Conservation (phyloP, 2,888 invertebrate genomes). For the Sinelater perroti region DNA sequence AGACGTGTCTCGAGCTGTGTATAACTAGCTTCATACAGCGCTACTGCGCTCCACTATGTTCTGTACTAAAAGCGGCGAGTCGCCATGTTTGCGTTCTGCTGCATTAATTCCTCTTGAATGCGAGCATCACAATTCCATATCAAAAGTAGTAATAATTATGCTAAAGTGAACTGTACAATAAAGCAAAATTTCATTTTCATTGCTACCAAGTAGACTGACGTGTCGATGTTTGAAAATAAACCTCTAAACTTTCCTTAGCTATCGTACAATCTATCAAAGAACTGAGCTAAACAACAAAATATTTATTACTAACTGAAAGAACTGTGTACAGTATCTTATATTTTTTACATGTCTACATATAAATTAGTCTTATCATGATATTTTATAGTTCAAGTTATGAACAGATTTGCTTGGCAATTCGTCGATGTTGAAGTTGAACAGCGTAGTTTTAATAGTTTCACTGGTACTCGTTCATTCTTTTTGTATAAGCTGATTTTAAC, state of each 20-base stretch:
- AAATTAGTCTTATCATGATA: constrained; percentile 11
- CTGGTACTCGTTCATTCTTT: too few species aligned
- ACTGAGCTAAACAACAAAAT: constrained; percentile 12
- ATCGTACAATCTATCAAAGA: constrained; percentile 20
- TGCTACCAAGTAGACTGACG: not conserved
- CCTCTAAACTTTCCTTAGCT: constrained; percentile 5
- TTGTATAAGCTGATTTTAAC: constrained; percentile 12
- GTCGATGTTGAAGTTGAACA: too few species aligned
- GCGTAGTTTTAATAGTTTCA: too few species aligned
- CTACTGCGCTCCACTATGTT: too few species aligned
- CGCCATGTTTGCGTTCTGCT: too few species aligned
- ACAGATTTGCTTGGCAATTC: too few species aligned
- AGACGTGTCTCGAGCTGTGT: constrained; percentile 4
- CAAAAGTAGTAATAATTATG: constrained; percentile 2
- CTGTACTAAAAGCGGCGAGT: too few species aligned
- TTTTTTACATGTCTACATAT: constrained; percentile 19
- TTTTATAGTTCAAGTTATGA: constrained; percentile 8
- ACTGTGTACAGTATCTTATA: constrained; percentile 15
- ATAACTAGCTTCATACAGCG: too few species aligned
- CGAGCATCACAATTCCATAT: too few species aligned
- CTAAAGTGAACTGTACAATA: not conserved
- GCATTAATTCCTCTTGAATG: too few species aligned
- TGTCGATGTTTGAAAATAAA: not conserved
- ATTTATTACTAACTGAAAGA: constrained; percentile 2
- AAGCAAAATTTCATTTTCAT: not conserved